Conservation (phyloP, 2,797 vertebrate genomes). For the Linurgus olivaceus region DNA sequence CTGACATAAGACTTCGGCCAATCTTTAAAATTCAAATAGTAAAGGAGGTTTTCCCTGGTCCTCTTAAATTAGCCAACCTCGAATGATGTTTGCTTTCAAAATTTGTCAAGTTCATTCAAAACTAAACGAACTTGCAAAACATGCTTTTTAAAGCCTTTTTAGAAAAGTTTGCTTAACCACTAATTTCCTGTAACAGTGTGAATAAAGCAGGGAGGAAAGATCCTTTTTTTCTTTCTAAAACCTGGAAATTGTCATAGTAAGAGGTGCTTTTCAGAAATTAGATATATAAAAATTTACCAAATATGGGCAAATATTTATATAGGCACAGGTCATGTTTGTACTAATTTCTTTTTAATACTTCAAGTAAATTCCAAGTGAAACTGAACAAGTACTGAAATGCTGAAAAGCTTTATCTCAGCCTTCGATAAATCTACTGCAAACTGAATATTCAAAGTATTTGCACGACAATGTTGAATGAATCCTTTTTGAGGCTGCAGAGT, state of each 20-base stretch:
- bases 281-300: background rate
- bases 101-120: slow-evolving; percentile 5
- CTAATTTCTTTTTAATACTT: background rate
- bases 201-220: background rate
- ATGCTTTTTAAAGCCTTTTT: background rate
- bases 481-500: background rate
- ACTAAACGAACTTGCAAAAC: slow-evolving; percentile 1
- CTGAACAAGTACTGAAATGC: background rate
- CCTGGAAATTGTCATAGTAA: background rate
- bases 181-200: background rate
- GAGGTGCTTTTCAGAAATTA: slow-evolving; percentile 6
- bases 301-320: slow-evolving; percentile 31
- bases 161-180: background rate
- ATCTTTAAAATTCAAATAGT: slow-evolving; percentile 56
- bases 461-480: background rate
- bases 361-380: slow-evolving; percentile 39
- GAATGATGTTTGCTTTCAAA: slow-evolving; percentile 6
- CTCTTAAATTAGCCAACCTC: background rate
- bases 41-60: background rate
- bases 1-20: slow-evolving; percentile 28
- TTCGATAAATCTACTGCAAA: background rate
- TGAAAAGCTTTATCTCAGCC: background rate
- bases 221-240: background rate
- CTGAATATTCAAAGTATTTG: background rate
- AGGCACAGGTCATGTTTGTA: background rate